Evolutionary conservation across 2,888 invertebrate genomes (phyloP).

Genomic region (Polymixis flavicincta): DNA sequence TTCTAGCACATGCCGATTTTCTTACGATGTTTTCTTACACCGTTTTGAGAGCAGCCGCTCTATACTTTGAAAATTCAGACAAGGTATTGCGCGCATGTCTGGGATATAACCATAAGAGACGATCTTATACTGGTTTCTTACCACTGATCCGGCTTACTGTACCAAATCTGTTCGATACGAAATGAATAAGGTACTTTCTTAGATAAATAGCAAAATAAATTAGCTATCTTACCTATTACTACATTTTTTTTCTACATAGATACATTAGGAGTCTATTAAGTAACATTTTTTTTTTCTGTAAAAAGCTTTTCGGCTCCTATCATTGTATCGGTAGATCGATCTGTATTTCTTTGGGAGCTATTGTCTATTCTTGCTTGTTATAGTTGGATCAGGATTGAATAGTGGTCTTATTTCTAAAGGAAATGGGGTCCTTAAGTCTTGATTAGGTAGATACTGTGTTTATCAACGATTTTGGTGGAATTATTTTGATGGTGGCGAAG

Average conservation of each 20-base stretch:
- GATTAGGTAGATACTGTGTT: slow-evolving; percentile 21
- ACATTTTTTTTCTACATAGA: slow-evolving; percentile 38
- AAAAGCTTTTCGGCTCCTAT: slow-evolving; percentile 29
- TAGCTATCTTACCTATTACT: slow-evolving; percentile 22
- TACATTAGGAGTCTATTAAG: slow-evolving; percentile 22
- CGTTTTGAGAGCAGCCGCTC: no score
- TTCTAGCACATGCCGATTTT: no score
- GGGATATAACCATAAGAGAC: no score
- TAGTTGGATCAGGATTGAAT: slow-evolving; percentile 13
- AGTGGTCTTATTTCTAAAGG: slow-evolving; percentile 28
- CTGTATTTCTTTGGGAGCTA: slow-evolving; percentile 18
- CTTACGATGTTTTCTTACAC: no score
- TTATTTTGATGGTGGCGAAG: neutral
- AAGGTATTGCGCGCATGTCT: no score
- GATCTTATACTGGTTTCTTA: no score
- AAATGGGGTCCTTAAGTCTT: slow-evolving; percentile 6
- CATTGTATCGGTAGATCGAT: slow-evolving; percentile 30
- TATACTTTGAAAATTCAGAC: no score
- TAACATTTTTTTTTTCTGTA: slow-evolving; percentile 27
- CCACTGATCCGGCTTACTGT: neutral
- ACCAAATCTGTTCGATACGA: slow-evolving; percentile 17
- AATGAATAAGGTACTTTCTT: slow-evolving; percentile 40
- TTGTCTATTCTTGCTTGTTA: slow-evolving; percentile 26
- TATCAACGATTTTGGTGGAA: neutral
- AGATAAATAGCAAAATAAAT: slow-evolving; percentile 50